Evolutionary conservation across 2,888 invertebrate genomes (phyloP), one percentile per base, ranked within the genome.

Genomic region (Zygogramma bicolorata): DNA sequence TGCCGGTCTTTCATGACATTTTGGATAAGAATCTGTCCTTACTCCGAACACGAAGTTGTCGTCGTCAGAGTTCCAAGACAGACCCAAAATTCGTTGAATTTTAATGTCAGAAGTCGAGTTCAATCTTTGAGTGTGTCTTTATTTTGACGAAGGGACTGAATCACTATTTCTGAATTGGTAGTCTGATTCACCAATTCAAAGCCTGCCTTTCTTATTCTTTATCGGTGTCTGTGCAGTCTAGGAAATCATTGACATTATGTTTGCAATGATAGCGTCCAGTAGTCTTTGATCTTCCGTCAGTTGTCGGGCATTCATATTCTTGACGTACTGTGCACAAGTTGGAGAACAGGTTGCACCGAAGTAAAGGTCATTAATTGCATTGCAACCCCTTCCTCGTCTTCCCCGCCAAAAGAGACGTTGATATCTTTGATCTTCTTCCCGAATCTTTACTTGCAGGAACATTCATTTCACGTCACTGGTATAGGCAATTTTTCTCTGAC

Each of bases 311-410:
- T 34, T 34, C 29, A 59, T n/a, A n/a, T n/a, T n/a, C n/a, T n/a
- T n/a, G n/a, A n/a, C n/a, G n/a, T n/a, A n/a, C n/a, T n/a, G n/a
- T n/a, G n/a, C n/a, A n/a, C n/a, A n/a, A n/a, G n/a, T n/a, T n/a
- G n/a, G n/a, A n/a, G n/a, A 31, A 31, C 34, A 59, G 6, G 34
- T 59, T 31, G 59, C 31, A 31, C 59, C 59, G 10, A 59, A 59
- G 20, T n/a, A n/a, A n/a, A n/a, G n/a, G n/a, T n/a, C n/a, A n/a
- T n/a, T n/a, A n/a, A n/a, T n/a, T n/a, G n/a, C n/a, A n/a, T n/a
- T n/a, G n/a, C n/a, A n/a, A n/a, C n/a, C n/a, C n/a, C n/a, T n/a
- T n/a, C n/a, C n/a, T n/a, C n/a, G n/a, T n/a, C n/a, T n/a, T n/a
- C n/a, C n/a, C n/a, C n/a, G n/a, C n/a, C n/a, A n/a, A n/a, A n/a